phyloP scores from a whole-genome alignment of 2,888 invertebrate genomes.

The Allolobophora icterica region DNA sequence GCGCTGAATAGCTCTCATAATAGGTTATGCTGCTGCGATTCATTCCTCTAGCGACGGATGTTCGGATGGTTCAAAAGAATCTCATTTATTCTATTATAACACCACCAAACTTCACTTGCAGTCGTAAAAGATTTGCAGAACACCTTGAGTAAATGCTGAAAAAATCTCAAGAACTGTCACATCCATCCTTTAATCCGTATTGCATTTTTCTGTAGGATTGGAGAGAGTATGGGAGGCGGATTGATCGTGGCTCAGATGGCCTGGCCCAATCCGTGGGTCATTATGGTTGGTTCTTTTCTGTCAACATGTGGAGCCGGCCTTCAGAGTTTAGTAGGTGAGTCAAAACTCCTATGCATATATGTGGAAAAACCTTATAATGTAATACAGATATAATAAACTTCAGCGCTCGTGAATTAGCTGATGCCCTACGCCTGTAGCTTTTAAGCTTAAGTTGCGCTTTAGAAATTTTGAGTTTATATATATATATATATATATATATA shows the following conservation, averaged over 20 bases:
- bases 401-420: background rate
- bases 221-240: conserved; percentile 92
- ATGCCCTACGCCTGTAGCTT: too few relatives aligned
- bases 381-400: background rate
- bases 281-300: conserved; percentile 93
- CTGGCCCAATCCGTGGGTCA: conserved; percentile 99
- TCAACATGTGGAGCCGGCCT: conserved; percentile 97
- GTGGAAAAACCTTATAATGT: background rate
- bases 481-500: too few relatives aligned
- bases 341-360: background rate
- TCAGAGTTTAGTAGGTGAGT: conserved; percentile 76
- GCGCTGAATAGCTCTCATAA: background rate
- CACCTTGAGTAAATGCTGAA: too few relatives aligned
- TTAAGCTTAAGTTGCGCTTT: too few relatives aligned
- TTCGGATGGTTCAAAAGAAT: background rate
- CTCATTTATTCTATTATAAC: background rate
- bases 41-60: background rate
- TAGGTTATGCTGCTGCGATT: background rate
- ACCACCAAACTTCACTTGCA: too few relatives aligned
- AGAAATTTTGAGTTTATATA: background rate
- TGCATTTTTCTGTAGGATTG: conserved; percentile 74
- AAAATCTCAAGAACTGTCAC: too few relatives aligned
- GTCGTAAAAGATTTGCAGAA: too few relatives aligned
- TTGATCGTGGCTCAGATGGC: conserved; percentile 95
- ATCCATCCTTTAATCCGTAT: too few relatives aligned